Evolutionary conservation across 2,797 vertebrate genomes (phyloP).

Genomic region (Notolabrus celidotus): DNA sequence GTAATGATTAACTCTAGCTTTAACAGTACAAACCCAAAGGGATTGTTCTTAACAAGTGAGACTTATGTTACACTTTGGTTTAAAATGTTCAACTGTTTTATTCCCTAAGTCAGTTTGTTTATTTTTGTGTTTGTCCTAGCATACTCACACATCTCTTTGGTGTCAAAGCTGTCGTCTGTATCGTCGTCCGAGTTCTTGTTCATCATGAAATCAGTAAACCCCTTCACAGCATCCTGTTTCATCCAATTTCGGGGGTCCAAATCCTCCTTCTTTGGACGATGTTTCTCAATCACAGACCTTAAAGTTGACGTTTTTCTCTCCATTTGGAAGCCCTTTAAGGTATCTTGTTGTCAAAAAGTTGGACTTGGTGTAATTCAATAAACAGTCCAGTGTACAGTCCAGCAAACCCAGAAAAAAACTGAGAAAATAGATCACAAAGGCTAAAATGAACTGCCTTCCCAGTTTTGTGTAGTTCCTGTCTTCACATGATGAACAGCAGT

Average conservation of each 20-base stretch:
- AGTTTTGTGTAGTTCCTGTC: not conserved
- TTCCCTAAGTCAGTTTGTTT: conserved; percentile 4
- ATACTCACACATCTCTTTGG: conserved; percentile 86
- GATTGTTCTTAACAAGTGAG: not conserved
- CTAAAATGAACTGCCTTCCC: not conserved
- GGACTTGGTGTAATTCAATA: not conserved
- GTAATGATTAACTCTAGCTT: conserved; percentile 44
- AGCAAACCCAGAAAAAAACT: not conserved
- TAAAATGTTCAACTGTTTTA: not conserved
- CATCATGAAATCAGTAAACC: conserved; percentile 75
- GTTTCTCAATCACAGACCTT: conserved; percentile 60
- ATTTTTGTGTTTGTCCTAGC: not conserved
- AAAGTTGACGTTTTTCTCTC: conserved; percentile 65
- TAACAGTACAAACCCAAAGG: not conserved
- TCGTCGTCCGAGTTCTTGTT: conserved; percentile 64
- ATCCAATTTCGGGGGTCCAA: conserved; percentile 79
- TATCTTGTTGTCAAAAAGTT: too few relatives aligned
- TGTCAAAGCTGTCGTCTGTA: conserved; percentile 78
- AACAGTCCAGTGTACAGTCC: not conserved
- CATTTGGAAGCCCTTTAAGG: conserved; percentile 59
- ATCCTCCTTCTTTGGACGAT: conserved; percentile 71
- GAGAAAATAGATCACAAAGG: not conserved
- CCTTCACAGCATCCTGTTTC: conserved; percentile 62
- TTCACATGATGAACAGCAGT: conserved; percentile 10
- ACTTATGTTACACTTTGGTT: not conserved